Evolutionary conservation across 2,888 invertebrate genomes (phyloP), one percentile per base, ranked within the genome.

Genomic region (Troides oblongomaculatus): DNA sequence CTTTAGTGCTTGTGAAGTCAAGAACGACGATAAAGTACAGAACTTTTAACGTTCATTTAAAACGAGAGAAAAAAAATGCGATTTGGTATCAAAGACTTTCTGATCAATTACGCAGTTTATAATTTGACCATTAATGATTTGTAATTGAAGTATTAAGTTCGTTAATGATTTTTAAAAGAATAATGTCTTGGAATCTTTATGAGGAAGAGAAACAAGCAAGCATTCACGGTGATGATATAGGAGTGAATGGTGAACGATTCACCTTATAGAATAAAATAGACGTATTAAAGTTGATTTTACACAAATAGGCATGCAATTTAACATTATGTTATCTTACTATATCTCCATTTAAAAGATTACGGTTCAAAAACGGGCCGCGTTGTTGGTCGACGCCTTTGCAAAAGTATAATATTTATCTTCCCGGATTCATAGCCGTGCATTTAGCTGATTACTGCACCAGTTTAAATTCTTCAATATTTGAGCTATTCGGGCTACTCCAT

Each of bases 1-100:
- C 63, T 68, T 63, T 50, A 25, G 62, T 50, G 63, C 68, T 63
- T 58, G 63, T 62, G 36, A 63, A 63, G 63, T 63, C 58, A 63
- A 68, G 63, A 68, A 57, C 57, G 18, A 23, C 57, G n/a, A 57
- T 57, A 57, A 57, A 57, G 21, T 57, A 57, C 57, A 23, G 18
- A 57, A 57, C 57, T 57, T 57, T 21, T 6, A 57, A 8, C n/a
- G 57, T 23, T 57, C 57, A 57, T 57, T 57, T 57, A 57, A 57
- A 57, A 8, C 8, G 57, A 14, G 17, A 50, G 56, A 56, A 21
- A 57, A 57, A 57, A 57, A 57, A 57, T 4, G 10, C 57, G 21
- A 57, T 57, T 57, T 21, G 57, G 3, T 57, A 50, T 50, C 50
- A 50, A 50, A 50, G 14, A 50, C 2, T 2, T 50, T 17, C 5